Evolutionary conservation across 1,140 invertebrate genomes (phyloP).

Genomic region (Orius laevigatus): DNA sequence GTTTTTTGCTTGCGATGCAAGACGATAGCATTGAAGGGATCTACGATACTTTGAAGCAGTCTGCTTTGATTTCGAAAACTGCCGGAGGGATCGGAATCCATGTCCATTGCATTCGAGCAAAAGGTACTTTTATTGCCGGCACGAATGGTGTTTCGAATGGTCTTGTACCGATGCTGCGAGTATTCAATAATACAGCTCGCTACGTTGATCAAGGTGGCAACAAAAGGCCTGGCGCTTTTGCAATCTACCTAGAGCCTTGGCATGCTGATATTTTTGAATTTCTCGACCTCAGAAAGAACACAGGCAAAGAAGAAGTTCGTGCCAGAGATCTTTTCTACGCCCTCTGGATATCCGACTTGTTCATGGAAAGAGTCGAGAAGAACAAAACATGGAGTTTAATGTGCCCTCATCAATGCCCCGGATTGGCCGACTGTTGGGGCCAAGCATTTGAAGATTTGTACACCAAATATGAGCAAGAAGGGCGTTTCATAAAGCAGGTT

Average conservation of each 20-base stretch:
- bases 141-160: constrained; percentile 94
- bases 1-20: constrained; percentile 88
- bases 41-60: constrained; percentile 84
- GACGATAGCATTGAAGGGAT: constrained; percentile 99
- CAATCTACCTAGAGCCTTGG: constrained; percentile 98
- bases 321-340: constrained; percentile 96
- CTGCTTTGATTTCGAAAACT: constrained; percentile 91
- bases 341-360: constrained; percentile 96
- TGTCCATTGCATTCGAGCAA: constrained; percentile 88
- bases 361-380: constrained; percentile 88
- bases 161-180: constrained; percentile 90
- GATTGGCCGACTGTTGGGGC: constrained; percentile 82
- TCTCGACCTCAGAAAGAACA: constrained; percentile 86
- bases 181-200: constrained; percentile 89
- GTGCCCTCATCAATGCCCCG: constrained; percentile 90
- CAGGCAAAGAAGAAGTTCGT: constrained; percentile 76
- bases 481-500: constrained; percentile 55
- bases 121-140: constrained; percentile 80
- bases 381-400: constrained; percentile 87
- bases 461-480: constrained; percentile 72
- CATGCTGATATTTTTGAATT: constrained; percentile 96
- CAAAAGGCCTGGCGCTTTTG: constrained; percentile 97
- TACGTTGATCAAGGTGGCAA: constrained; percentile 99
- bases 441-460: constrained; percentile 89
- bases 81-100: constrained; percentile 96